Evolutionary conservation across 2,113 vertebrate genomes (phyloP).

Genomic region (human (Homo sapiens)): GRCh38 chr7:26892501-26893000

Average conservation of each 20-base stretch:
- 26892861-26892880: conserved; percentile 8
- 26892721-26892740: neutral
- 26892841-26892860: neutral
- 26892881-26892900: neutral
- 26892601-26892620: neutral
- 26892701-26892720: neutral
- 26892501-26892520: too few species aligned
- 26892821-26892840: neutral
- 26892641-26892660: neutral
- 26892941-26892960: neutral
- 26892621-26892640: neutral
- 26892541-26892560: too few species aligned
- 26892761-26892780: neutral
- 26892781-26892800: neutral
- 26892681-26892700: neutral
- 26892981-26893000: neutral
- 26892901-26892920: neutral
- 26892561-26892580: neutral
- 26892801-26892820: neutral
- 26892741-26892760: neutral
- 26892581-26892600: neutral
- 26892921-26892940: neutral
- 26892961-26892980: neutral
- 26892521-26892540: too few species aligned
- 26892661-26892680: neutral